phyloP scores from a whole-genome alignment of 1,140 invertebrate genomes.

The Diplogasteroides magnus region DNA sequence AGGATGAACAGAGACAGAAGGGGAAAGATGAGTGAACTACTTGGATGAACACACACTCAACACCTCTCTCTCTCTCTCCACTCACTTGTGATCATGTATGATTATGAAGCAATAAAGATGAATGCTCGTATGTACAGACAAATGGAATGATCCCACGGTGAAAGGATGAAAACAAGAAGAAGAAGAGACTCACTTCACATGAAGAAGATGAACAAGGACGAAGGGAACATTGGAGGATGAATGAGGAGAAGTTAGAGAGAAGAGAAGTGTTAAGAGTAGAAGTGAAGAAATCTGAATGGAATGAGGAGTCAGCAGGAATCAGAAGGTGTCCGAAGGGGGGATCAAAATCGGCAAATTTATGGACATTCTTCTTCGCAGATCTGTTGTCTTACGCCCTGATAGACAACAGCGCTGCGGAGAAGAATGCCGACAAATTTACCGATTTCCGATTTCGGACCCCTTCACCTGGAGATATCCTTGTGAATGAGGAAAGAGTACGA shows the following conservation, averaged over 20 bases:
- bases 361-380: too few species aligned
- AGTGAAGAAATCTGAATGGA: background rate
- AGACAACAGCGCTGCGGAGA: too few species aligned
- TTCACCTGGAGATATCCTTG: too few species aligned
- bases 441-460: too few species aligned
- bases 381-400: too few species aligned
- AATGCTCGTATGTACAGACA: background rate
- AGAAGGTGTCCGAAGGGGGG: too few species aligned
- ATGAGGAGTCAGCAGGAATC: too few species aligned
- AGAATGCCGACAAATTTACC: too few species aligned
- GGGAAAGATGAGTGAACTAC: background rate
- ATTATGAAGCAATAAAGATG: background rate
- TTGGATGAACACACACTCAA: background rate
- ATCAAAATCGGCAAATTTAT: too few species aligned
- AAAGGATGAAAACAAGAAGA: background rate
- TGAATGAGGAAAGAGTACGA: background rate
- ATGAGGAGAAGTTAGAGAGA: background rate
- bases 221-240: background rate
- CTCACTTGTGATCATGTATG: background rate
- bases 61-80: background rate
- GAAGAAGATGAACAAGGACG: background rate
- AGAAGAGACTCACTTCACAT: background rate
- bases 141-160: background rate
- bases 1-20: background rate
- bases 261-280: background rate